phyloP scores from a whole-genome alignment of 2,113 vertebrate species.

The Brienomyrus brachyistius region DNA sequence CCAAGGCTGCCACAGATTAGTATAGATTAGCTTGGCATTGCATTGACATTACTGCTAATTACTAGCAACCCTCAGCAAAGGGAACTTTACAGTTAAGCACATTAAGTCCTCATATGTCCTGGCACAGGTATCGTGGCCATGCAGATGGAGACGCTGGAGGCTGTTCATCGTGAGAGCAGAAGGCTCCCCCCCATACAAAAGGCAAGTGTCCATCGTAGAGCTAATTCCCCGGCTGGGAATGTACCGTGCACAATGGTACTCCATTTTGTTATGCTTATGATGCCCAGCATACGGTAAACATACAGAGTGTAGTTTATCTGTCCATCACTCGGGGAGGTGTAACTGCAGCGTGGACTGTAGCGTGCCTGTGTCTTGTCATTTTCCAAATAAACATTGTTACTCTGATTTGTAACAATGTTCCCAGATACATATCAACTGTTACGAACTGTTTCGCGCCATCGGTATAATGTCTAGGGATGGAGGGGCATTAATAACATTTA shows the following conservation, averaged over 20 bases:
- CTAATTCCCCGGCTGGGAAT: background rate
- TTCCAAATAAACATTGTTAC: background rate
- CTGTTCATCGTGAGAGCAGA: conserved; percentile 73
- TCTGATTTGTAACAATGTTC: background rate
- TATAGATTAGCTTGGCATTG: background rate
- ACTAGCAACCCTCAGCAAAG: background rate
- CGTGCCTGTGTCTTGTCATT: background rate
- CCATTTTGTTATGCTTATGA: background rate
- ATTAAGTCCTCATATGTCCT: background rate
- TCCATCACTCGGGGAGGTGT: background rate
- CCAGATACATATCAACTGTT: conserved; percentile 13
- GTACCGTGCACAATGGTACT: background rate
- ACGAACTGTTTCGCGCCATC: background rate
- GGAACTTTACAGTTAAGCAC: background rate
- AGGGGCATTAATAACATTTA: too few species aligned
- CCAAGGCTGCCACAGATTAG: background rate
- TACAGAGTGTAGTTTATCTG: background rate
- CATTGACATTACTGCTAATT: background rate
- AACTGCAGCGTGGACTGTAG: background rate
- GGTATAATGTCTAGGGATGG: too few species aligned
- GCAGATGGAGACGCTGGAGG: conserved; percentile 74
- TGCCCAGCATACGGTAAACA: background rate
- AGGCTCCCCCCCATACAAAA: conserved; percentile 77
- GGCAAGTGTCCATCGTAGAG: conserved; percentile 44
- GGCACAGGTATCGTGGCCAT: conserved; percentile 71